Evolutionary conservation across 1,140 invertebrate species (phyloP).

Genomic region (Gonioctena quinquepunctata): DNA sequence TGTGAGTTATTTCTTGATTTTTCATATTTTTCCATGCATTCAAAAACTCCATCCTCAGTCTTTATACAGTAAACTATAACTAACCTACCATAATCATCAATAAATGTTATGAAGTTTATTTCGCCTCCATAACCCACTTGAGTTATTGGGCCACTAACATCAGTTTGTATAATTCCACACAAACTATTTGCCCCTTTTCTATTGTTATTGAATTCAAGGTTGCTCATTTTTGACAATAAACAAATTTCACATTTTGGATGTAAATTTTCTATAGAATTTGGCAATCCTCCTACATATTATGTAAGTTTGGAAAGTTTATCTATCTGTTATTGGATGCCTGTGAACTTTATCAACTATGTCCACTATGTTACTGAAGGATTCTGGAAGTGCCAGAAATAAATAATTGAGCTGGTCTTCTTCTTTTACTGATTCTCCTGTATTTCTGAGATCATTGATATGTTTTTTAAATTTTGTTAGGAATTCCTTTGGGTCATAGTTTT

Average conservation of each 20-base stretch:
- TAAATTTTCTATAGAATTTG: neutral
- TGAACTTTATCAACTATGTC: constrained; percentile 26
- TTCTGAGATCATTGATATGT: constrained; percentile 19
- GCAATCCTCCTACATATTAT: too few relatives aligned
- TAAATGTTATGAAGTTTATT: constrained; percentile 49
- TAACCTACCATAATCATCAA: constrained; percentile 45
- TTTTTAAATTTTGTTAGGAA: constrained; percentile 22
- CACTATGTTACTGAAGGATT: constrained; percentile 9
- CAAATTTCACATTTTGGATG: constrained; percentile 9
- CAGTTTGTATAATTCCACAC: constrained; percentile 8
- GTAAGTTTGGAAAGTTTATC: too few relatives aligned
- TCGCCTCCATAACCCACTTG: constrained; percentile 29
- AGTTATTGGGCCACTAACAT: neutral
- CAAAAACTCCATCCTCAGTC: constrained; percentile 45
- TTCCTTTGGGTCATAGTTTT: constrained; percentile 10
- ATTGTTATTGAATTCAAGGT: constrained; percentile 7
- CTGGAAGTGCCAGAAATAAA: constrained; percentile 14
- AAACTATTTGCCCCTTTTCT: constrained; percentile 3
- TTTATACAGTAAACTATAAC: constrained; percentile 50
- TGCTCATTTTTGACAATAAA: constrained; percentile 1
- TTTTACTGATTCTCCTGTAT: constrained; percentile 8
- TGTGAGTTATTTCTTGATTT: constrained; percentile 33
- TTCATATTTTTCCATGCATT: constrained; percentile 33
- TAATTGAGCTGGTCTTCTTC: constrained; percentile 16
- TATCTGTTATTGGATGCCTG: too few relatives aligned